These are phyloP conservation scores for Nibea albiflora DNA, from an alignment of 2,113 vertebrate genomes.

Conservation along the genomic window DNA sequence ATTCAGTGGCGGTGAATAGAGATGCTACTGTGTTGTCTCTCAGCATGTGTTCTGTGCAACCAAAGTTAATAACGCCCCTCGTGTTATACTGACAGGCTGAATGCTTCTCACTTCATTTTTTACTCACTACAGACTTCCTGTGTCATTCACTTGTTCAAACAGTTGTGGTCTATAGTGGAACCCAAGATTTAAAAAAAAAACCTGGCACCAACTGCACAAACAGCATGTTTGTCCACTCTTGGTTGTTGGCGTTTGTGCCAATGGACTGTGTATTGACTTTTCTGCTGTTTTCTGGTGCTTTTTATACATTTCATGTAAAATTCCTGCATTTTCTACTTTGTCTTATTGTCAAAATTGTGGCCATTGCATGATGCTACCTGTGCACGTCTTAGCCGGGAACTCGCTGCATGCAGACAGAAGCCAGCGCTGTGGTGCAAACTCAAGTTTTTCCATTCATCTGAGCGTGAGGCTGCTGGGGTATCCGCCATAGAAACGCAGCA, in stretches of 20 bases:
- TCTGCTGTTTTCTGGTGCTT: neutral
- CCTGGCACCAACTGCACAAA: conserved; percentile 30
- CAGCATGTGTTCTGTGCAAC: conserved; percentile 24
- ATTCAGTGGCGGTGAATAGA: conserved; percentile 36
- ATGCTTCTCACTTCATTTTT: conserved; percentile 44
- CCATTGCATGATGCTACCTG: conserved; percentile 7
- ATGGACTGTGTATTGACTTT: conserved; percentile 9
- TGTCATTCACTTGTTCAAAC: conserved; percentile 52
- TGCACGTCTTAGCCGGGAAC: neutral
- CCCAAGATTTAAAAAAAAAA: conserved; percentile 6
- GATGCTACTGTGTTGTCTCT: conserved; percentile 32
- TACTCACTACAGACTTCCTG: conserved; percentile 17
- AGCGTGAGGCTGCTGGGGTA: no score
- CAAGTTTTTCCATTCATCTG: no score
- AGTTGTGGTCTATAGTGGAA: conserved; percentile 25
- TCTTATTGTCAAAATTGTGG: neutral
- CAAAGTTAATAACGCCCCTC: conserved; percentile 26
- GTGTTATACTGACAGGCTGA: conserved; percentile 41
- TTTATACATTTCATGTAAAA: conserved; percentile 17
- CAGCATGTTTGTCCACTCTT: conserved; percentile 28
- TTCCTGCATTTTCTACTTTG: neutral
- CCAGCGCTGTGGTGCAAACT: no score
- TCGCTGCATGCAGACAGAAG: no score
- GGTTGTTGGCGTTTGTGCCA: conserved; percentile 25
- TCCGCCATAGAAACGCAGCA: no score